These are phyloP conservation scores for Siniperca knerii DNA, from an alignment of 2,113 vertebrate genomes.

Conservation along the genomic window DNA sequence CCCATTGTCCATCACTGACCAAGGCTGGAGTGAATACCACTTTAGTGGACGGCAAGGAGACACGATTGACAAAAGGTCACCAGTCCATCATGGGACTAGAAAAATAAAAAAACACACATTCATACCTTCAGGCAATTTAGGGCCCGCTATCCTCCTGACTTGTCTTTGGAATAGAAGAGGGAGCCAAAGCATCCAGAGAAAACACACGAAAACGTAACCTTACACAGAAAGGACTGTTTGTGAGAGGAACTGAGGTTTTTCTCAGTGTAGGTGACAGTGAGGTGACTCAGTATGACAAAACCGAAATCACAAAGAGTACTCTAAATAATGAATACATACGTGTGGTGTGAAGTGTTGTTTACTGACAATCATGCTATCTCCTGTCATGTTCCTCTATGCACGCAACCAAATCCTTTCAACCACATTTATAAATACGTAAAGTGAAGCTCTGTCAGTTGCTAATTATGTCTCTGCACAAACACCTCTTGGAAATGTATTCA, in stretches of 20 bases:
- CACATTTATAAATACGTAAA: conserved; percentile 4
- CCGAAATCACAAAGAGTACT: not conserved
- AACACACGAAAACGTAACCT: conserved; percentile 3
- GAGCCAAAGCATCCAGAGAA: not conserved
- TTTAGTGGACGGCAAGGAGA: not conserved
- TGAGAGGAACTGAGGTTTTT: not conserved
- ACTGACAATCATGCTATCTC: not conserved
- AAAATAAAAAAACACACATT: conserved; percentile 21
- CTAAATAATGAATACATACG: not conserved
- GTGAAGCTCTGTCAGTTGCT: conserved; percentile 9
- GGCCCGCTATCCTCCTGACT: conserved; percentile 37
- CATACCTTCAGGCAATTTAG: conserved; percentile 17
- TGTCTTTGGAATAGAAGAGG: conserved; percentile 3
- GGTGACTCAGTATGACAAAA: not conserved
- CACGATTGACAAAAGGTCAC: conserved; percentile 19
- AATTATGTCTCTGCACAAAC: conserved; percentile 19
- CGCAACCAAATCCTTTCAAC: not conserved
- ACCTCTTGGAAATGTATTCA: conserved; percentile 3
- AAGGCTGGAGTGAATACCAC: not conserved
- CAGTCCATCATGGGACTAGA: conserved; percentile 36
- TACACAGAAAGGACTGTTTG: not conserved
- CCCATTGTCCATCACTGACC: conserved; percentile 5
- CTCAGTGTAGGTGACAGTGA: not conserved
- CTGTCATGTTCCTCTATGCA: not conserved
- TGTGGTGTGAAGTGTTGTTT: not conserved